phyloP scores from a whole-genome alignment of 2,888 invertebrate genomes.

The Neoaliturus tenellus region DNA sequence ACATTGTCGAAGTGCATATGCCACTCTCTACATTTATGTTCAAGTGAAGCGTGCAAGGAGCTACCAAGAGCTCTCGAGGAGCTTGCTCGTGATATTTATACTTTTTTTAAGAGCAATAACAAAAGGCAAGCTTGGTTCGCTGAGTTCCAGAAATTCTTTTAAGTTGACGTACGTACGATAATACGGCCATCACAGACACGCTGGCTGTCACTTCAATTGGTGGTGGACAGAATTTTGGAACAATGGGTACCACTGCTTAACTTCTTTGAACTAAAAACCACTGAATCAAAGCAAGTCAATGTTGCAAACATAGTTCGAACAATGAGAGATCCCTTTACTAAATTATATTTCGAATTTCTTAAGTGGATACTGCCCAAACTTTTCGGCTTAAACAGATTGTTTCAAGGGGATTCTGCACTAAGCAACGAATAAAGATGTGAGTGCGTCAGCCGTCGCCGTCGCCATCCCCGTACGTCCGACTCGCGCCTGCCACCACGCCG shows the following conservation, averaged over 20 bases:
- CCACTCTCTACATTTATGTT: constrained; percentile 69
- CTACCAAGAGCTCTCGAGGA: constrained; percentile 68
- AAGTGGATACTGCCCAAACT: too few relatives aligned
- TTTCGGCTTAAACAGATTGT: too few relatives aligned
- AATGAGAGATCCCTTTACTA: neutral
- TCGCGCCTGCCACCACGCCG: too few relatives aligned
- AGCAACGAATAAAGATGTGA: too few relatives aligned
- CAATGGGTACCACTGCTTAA: constrained; percentile 2
- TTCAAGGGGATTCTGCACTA: too few relatives aligned
- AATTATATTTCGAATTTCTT: too few relatives aligned
- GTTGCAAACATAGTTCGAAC: neutral
- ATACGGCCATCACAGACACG: constrained; percentile 67
- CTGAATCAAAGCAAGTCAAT: neutral
- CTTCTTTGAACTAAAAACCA: neutral
- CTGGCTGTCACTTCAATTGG: constrained; percentile 61
- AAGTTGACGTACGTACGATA: constrained; percentile 64
- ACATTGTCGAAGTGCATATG: constrained; percentile 68
- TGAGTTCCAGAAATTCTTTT: constrained; percentile 64
- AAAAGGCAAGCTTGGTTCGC: constrained; percentile 62
- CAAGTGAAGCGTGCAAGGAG: constrained; percentile 68
- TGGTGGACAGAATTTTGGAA: constrained; percentile 46
- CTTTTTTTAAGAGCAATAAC: constrained; percentile 64
- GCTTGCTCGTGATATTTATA: constrained; percentile 67
- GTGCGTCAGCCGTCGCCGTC: too few relatives aligned
- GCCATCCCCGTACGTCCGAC: too few relatives aligned